These are phyloP conservation scores for Drosophila ercepeae DNA, from an alignment of 1,140 invertebrate species.

Conservation along the genomic window DNA sequence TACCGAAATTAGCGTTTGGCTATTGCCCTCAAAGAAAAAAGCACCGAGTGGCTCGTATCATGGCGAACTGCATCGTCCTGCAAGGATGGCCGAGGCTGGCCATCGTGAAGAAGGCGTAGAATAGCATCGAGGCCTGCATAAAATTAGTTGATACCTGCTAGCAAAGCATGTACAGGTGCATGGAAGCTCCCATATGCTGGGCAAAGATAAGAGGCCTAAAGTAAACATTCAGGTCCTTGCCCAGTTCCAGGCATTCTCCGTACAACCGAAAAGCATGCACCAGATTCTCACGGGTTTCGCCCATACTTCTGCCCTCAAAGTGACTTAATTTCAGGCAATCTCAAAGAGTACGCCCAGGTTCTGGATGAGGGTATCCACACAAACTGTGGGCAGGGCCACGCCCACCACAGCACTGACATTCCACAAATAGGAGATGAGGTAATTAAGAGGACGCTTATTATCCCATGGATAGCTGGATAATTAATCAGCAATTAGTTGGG, in stretches of 20 bases:
- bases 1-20: slow-evolving; percentile 35
- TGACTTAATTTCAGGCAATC: slow-evolving; percentile 35
- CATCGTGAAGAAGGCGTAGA: slow-evolving; percentile 42
- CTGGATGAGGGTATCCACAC: slow-evolving; percentile 48
- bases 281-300: slow-evolving; percentile 17
- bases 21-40: slow-evolving; percentile 47
- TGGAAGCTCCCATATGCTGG: slow-evolving; percentile 33
- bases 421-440: slow-evolving; percentile 54
- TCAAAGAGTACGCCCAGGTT: slow-evolving; percentile 48
- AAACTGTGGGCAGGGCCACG: slow-evolving; percentile 40
- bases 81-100: slow-evolving; percentile 38
- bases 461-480: slow-evolving; percentile 53
- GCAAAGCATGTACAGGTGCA: slow-evolving; percentile 53
- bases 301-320: slow-evolving; percentile 3
- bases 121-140: slow-evolving; percentile 25
- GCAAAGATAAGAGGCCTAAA: slow-evolving; percentile 47
- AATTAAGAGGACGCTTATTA: slow-evolving; percentile 23
- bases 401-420: slow-evolving; percentile 40
- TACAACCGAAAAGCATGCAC: slow-evolving; percentile 23
- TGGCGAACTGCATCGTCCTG: slow-evolving; percentile 10
- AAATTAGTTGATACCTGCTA: slow-evolving; percentile 50
- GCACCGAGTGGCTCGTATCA: slow-evolving; percentile 41
- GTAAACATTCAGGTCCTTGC: slow-evolving; percentile 16
- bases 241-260: slow-evolving; percentile 10
- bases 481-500: not conserved